Evolutionary conservation across 2,888 invertebrate species (phyloP).

Genomic region (Campaea margaritaria): DNA sequence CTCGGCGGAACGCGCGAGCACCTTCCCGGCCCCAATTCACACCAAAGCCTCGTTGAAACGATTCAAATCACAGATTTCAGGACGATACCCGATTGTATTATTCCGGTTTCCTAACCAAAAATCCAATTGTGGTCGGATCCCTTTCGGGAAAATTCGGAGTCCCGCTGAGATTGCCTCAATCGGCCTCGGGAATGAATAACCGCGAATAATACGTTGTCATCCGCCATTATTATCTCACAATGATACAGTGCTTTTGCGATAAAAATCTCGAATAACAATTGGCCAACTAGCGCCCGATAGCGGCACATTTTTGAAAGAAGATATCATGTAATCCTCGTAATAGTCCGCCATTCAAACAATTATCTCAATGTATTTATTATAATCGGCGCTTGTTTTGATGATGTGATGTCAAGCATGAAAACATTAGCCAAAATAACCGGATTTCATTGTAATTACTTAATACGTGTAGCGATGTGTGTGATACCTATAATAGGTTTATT

Average conservation of each 20-base stretch:
- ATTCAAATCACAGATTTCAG: slow-evolving; percentile 84
- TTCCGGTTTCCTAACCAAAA: slow-evolving; percentile 84
- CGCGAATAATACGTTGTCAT: slow-evolving; percentile 84
- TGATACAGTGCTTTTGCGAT: slow-evolving; percentile 83
- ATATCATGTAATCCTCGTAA: slow-evolving; percentile 69
- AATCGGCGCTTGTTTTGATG: slow-evolving; percentile 50
- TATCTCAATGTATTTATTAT: slow-evolving; percentile 76
- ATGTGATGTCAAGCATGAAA: slow-evolving; percentile 64
- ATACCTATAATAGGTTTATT: slow-evolving; percentile 33
- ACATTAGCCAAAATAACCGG: slow-evolving; percentile 63
- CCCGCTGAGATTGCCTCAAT: slow-evolving; percentile 83
- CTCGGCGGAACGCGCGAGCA: slow-evolving; percentile 64
- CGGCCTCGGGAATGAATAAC: slow-evolving; percentile 78
- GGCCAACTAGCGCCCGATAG: slow-evolving; percentile 59
- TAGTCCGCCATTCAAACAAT: slow-evolving; percentile 72
- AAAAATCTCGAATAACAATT: slow-evolving; percentile 80
- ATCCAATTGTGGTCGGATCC: slow-evolving; percentile 82
- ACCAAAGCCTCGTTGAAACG: slow-evolving; percentile 77
- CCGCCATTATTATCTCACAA: slow-evolving; percentile 83
- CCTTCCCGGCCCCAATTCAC: slow-evolving; percentile 74
- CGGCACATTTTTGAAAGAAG: slow-evolving; percentile 74
- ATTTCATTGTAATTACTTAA: slow-evolving; percentile 66
- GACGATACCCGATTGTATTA: slow-evolving; percentile 83
- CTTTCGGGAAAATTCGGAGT: slow-evolving; percentile 76
- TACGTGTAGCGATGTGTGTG: slow-evolving; percentile 40